Base-by-base conservation (phyloP, 2,888 invertebrate genomes). In the Netelia fuscicornis region DNA sequence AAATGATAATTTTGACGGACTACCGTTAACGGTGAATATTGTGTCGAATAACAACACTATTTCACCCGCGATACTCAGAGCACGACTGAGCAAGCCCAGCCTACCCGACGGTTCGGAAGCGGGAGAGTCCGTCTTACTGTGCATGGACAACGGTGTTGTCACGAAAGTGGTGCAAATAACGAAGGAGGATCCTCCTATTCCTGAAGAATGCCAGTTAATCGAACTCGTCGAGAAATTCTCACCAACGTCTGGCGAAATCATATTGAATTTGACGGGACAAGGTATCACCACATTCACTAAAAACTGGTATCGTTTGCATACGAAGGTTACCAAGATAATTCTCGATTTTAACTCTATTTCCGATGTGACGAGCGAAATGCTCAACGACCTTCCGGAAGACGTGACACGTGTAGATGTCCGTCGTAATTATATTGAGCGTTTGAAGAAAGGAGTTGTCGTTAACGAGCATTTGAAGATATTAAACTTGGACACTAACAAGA, bases 401-500 rank as follows among this genome's bases (percentile, higher is more conserved):
- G 10, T 92, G 56, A 77, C 74, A 0, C 79, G 82, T 8, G 88
- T 91, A 2, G 88, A 88, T 65, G 76, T 92, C 0, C 48, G 60
- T 13, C 71, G 60, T 0, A 92, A 92, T 44, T 58, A 68, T 0
- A 90, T 92, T n/a, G 78, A 80, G 9, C 58, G 48, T 1, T 67
- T 92, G 8, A 79, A 86, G 48, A 85, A 83, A 2, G 82, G 88
- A n/a, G 86, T 89, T 62, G 90, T 92, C n/a, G 86, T 88, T 0
- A 92, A 91, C 64, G 75, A 67, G 1, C 67, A 93, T 75, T 86
- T 94, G 54, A 93, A 92, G 85, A 87, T 90, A 11, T 86, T 95
- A 52, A 92, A 92, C 77, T 87, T 94, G 11, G 90, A 89, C 2
- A 88, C 90, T 54, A 95, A 95, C 84, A 81, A 87, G 5, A 92